These are phyloP conservation scores for Drosophila neocordata DNA, from an alignment of 1,140 invertebrate species.

Conservation along the genomic window DNA sequence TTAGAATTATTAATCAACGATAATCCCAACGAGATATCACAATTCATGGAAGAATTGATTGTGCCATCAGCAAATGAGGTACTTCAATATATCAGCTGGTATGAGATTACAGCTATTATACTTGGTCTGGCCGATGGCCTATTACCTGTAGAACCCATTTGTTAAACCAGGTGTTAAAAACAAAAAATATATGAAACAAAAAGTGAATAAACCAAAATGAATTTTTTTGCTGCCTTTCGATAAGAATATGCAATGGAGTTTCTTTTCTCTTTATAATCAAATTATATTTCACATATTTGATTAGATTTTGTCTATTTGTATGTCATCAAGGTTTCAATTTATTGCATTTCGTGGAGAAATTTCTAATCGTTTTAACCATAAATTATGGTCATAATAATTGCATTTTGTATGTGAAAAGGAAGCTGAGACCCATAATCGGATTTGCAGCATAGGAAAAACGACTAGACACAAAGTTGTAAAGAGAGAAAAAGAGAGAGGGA, in stretches of 20 bases:
- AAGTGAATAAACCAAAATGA: neutral
- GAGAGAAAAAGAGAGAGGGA: neutral
- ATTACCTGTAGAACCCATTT: conserved; percentile 66
- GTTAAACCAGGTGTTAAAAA: conserved; percentile 46
- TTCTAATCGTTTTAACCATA: conserved; percentile 74
- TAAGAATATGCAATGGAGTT: neutral
- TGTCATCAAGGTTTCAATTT: conserved; percentile 56
- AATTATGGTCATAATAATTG: conserved; percentile 66
- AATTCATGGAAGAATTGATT: conserved; percentile 59
- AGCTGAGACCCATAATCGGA: conserved; percentile 69
- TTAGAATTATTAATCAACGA: conserved; percentile 61
- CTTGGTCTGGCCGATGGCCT: conserved; percentile 57
- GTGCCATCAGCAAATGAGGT: conserved; percentile 58
- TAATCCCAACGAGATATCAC: conserved; percentile 55
- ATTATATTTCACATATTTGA: conserved; percentile 41
- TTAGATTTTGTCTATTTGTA: conserved; percentile 43
- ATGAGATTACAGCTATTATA: conserved; percentile 71
- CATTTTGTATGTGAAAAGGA: conserved; percentile 31
- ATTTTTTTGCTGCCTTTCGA: neutral
- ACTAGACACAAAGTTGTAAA: no score
- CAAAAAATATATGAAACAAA: neutral
- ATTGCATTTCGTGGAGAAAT: conserved; percentile 27
- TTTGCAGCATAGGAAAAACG: conserved; percentile 31
- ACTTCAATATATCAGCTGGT: conserved; percentile 64
- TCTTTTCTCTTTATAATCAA: neutral